Conservation (phyloP, 2,113 vertebrate genomes). For the Mus spicilegus region DNA sequence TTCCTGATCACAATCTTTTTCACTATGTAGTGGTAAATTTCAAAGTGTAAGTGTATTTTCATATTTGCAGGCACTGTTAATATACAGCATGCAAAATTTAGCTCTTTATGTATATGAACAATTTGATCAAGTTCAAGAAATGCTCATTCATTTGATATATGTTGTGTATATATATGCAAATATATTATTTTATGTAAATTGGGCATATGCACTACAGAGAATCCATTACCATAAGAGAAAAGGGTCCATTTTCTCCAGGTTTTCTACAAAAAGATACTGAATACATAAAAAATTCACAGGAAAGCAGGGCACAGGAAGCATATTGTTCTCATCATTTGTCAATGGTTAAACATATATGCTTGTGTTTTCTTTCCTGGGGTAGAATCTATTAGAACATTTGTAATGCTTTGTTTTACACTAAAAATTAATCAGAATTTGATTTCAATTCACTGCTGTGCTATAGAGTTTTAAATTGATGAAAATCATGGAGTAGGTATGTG, state of each 20-base stretch:
- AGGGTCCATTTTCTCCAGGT: background rate
- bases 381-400: background rate
- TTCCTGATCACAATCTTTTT: background rate
- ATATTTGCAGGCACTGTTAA: background rate
- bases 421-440: background rate
- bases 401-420: background rate
- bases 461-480: slow-evolving; percentile 67
- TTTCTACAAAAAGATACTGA: background rate
- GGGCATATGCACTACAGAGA: background rate
- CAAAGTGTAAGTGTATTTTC: background rate
- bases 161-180: background rate
- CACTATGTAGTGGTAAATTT: background rate
- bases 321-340: background rate
- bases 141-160: background rate
- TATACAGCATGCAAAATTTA: background rate
- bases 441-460: slow-evolving; percentile 18
- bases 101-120: background rate
- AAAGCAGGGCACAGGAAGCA: background rate
- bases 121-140: background rate
- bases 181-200: background rate
- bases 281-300: background rate
- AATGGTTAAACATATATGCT: background rate
- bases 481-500: background rate
- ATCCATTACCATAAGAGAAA: background rate
- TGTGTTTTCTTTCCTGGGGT: slow-evolving; percentile 11